Base-by-base conservation (phyloP, 2,113 vertebrate genomes). In the Chionodraco myersi region DNA sequence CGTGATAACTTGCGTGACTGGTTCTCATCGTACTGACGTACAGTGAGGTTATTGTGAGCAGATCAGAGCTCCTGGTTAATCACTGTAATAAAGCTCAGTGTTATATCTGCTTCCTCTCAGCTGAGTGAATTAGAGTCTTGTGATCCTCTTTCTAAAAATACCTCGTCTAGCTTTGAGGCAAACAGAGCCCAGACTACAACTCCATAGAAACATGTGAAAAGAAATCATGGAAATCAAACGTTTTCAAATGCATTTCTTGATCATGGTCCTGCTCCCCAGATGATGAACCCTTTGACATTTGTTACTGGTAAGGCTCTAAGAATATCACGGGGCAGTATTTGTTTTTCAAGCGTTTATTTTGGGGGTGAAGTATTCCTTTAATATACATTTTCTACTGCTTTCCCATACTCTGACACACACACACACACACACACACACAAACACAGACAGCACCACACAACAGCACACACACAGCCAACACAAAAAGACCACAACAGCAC, bases 141-240 rank as follows among this genome's bases (percentile, higher is more conserved):
- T 93, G 92, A 92, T 84, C 72, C 21, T 26, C 14, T 64, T 54
- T 78, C 73, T 87, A 79, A 91, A 92, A 88, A 82, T 86, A 86
- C 68, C 69, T 47, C 76, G 34, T 66, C 53, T 57, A 67, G 68
- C 85, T 63, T 3, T 1, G 60, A 80, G 87, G 66, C 68, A 62
- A 48, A 73, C 77, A 48, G 26, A 72, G 21, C 8, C 34, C 68
- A 34, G 64, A 59, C 45, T 58, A 69, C 80, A 80, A 36, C 54
- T 59, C 65, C 65, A 52, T 26, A 48, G 63, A 73, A 26, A 34
- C 44, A 36, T 41, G 23, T 30, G 30, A 30, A 30, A 30, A 30
- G 30, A 30, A 30, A 30, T 30, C 30, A 30, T 30, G 45, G 45
- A 47, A 47, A 47, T 47, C 49, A 13, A 52, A 52, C 2, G 14